phyloP scores from a whole-genome alignment of 1,140 invertebrate genomes.

The Holotrichia oblita region DNA sequence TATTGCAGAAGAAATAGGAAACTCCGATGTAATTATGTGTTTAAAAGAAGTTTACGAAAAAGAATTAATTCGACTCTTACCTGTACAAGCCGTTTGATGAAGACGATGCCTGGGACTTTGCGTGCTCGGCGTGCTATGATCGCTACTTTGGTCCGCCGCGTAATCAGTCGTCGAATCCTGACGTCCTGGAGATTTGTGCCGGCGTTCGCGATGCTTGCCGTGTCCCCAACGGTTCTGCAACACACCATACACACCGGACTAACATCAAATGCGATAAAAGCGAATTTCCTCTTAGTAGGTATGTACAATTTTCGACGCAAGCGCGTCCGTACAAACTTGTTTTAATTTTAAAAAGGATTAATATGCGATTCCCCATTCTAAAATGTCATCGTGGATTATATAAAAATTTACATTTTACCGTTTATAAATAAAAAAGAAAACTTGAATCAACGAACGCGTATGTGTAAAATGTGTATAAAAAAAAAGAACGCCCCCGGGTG shows the following conservation, averaged over 20 bases:
- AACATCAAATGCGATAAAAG: constrained; percentile 24
- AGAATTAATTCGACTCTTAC: constrained; percentile 52
- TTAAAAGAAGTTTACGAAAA: neutral
- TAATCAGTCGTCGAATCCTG: constrained; percentile 73
- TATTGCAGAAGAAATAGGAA: too few species aligned
- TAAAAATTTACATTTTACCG: too few species aligned
- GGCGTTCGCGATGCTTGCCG: constrained; percentile 66
- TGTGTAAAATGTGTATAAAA: constrained; percentile 40
- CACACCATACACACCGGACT: constrained; percentile 41
- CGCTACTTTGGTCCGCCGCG: constrained; percentile 76
- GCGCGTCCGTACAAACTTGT: neutral
- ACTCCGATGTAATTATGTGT: too few species aligned
- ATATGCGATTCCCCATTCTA: neutral
- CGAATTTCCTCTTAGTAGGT: neutral
- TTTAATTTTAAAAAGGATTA: neutral
- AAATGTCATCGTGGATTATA: too few species aligned
- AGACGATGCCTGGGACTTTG: constrained; percentile 72
- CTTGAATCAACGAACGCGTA: too few species aligned
- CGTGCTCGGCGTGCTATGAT: constrained; percentile 74
- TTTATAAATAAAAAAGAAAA: too few species aligned
- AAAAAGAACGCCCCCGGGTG: constrained; percentile 70
- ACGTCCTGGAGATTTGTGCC: constrained; percentile 62
- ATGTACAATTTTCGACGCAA: neutral
- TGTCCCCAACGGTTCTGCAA: constrained; percentile 71
- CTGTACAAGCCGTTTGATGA: constrained; percentile 60